Percentiles rank a stretch among this genome's conserved stretches.
Conservation (phyloP, 2,113 vertebrate genomes). For the Pongo pygmaeus region DNA sequence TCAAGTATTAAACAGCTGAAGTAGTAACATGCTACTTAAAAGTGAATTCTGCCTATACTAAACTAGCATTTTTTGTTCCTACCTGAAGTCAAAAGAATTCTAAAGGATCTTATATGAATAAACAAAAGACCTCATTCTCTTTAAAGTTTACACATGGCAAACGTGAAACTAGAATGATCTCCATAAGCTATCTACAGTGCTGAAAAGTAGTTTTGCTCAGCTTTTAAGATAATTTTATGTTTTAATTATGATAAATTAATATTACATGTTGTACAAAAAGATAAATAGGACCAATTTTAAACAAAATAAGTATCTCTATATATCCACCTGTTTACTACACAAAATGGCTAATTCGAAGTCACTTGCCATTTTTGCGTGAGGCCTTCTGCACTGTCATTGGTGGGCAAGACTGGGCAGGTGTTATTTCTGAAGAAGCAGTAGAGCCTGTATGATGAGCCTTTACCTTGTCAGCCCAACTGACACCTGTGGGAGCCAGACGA, state of each 20-base stretch:
- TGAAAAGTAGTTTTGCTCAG: background rate
- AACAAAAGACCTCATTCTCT: slow-evolving; percentile 34
- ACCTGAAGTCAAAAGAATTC: background rate
- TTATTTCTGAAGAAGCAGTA: slow-evolving; percentile 69
- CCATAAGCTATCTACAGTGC: background rate
- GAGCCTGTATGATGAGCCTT: slow-evolving; percentile 90
- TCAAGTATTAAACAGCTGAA: slow-evolving; percentile 31
- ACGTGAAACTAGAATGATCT: background rate
- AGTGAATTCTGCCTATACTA: background rate
- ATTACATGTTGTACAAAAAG: background rate
- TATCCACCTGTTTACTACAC: background rate
- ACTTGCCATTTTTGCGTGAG: slow-evolving; percentile 84
- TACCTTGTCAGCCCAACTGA: slow-evolving; percentile 97
- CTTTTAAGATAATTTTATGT: slow-evolving; percentile 12
- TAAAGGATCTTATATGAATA: background rate
- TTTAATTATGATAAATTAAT: background rate
- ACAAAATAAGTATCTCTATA: background rate
- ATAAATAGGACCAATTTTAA: background rate
- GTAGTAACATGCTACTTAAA: background rate
- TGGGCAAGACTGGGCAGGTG: slow-evolving; percentile 63
- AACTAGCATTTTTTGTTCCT: background rate
- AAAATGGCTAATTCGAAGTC: background rate
- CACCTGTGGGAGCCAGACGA: slow-evolving; percentile 90
- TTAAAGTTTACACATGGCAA: background rate
- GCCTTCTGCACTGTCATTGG: slow-evolving; percentile 83